phyloP scores from a whole-genome alignment of 2,888 invertebrate species.

The Nycteola revayana region DNA sequence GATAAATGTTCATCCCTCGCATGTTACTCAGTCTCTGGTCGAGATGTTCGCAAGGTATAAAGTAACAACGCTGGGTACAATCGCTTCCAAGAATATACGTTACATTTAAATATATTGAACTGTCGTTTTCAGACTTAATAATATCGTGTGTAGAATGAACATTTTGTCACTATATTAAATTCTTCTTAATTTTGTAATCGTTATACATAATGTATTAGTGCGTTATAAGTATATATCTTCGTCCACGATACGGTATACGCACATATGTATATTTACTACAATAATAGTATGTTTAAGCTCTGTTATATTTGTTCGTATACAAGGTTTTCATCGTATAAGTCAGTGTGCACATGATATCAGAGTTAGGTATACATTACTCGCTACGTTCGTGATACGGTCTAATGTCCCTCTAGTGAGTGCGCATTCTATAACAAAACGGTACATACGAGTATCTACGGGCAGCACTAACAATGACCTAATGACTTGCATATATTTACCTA shows the following conservation, averaged over 20 bases:
- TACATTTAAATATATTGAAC: constrained; percentile 8
- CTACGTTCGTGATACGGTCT: constrained; percentile 60
- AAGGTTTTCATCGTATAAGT: constrained; percentile 59
- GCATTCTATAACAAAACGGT: constrained; percentile 51
- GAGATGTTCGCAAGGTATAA: constrained; percentile 10
- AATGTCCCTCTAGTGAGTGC: constrained; percentile 68
- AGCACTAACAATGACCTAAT: constrained; percentile 71
- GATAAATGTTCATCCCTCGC: constrained; percentile 48
- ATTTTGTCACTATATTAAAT: constrained; percentile 6
- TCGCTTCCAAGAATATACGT: constrained; percentile 14
- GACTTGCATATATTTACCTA: constrained; percentile 78
- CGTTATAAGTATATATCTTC: constrained; percentile 24
- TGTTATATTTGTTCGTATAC: constrained; percentile 80
- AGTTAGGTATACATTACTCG: constrained; percentile 49
- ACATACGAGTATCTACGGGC: constrained; percentile 60
- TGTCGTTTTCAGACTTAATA: constrained; percentile 1
- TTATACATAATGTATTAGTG: constrained; percentile 33
- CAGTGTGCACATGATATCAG: constrained; percentile 60
- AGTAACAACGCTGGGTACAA: constrained; percentile 12
- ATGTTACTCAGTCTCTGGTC: constrained; percentile 64
- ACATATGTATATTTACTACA: constrained; percentile 55
- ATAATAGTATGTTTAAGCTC: constrained; percentile 74
- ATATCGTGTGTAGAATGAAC: constrained; percentile 4
- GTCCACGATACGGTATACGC: constrained; percentile 50
- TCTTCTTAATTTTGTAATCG: constrained; percentile 32